phyloP scores from a whole-genome alignment of 2,797 vertebrate species.

The Oreortyx pictus region DNA sequence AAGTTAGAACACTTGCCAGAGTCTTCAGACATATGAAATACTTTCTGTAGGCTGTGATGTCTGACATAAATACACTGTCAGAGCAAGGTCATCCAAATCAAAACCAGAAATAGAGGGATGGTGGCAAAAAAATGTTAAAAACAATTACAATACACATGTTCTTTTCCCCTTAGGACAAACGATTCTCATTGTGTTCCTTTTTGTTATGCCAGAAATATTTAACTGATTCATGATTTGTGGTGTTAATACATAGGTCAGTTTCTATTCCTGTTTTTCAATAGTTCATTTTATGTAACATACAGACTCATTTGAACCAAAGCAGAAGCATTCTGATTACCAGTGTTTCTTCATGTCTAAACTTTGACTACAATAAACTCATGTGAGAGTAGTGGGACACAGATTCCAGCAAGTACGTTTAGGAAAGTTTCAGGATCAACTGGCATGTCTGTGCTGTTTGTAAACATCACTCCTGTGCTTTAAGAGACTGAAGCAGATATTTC shows the following conservation, averaged over 20 bases:
- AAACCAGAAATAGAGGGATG: slow-evolving; percentile 62
- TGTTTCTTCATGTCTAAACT: neutral
- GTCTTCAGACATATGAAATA: slow-evolving; percentile 64
- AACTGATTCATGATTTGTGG: slow-evolving; percentile 58
- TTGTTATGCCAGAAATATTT: slow-evolving; percentile 58
- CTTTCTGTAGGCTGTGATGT: slow-evolving; percentile 58
- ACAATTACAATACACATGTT: slow-evolving; percentile 63
- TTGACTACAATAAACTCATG: neutral
- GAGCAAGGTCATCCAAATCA: slow-evolving; percentile 63
- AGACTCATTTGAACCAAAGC: neutral
- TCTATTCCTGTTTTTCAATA: slow-evolving; percentile 39
- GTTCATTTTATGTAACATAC: slow-evolving; percentile 2
- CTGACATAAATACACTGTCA: slow-evolving; percentile 52
- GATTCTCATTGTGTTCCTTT: slow-evolving; percentile 60
- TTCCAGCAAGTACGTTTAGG: neutral
- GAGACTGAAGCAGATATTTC: neutral
- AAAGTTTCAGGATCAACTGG: neutral
- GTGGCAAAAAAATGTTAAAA: slow-evolving; percentile 59
- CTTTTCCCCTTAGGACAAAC: slow-evolving; percentile 59
- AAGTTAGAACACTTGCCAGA: slow-evolving; percentile 30
- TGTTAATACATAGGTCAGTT: slow-evolving; percentile 33
- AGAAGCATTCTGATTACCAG: neutral
- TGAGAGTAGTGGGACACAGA: neutral
- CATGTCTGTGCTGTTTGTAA: neutral
- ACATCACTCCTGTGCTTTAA: neutral